These are phyloP conservation scores for Philhelius pedissequus DNA, from an alignment of 2,888 invertebrate genomes.

Conservation along the genomic window DNA sequence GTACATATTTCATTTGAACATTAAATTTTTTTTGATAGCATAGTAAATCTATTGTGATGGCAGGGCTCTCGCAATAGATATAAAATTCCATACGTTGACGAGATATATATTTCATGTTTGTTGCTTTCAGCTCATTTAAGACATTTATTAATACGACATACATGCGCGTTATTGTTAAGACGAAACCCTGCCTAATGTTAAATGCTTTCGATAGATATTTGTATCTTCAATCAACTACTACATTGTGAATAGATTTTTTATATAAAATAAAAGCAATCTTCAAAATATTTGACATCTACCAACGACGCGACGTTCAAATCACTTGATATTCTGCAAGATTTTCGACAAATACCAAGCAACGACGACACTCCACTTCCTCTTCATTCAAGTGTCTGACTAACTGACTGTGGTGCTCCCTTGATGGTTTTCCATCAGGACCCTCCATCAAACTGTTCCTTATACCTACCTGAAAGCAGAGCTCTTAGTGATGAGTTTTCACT, in stretches of 20 bases:
- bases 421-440: not conserved
- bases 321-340: conserved; percentile 11
- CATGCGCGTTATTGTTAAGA: not conserved
- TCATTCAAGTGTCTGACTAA: conserved; percentile 9
- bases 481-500: conserved; percentile 11
- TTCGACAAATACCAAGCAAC: not conserved
- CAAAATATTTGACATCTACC: not conserved
- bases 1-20: not conserved
- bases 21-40: not conserved
- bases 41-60: not conserved
- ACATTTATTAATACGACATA: not conserved
- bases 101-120: too few species aligned
- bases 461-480: not conserved
- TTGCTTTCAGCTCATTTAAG: too few species aligned
- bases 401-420: not conserved
- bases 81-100: not conserved
- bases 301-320: conserved; percentile 2
- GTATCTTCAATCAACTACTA: not conserved
- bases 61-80: not conserved
- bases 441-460: not conserved
- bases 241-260: not conserved
- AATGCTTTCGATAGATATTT: not conserved
- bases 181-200: not conserved
- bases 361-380: conserved; percentile 37
- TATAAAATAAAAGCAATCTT: not conserved